These are phyloP conservation scores for Boloria selene DNA, from an alignment of 2,888 invertebrate genomes.

Conservation along the genomic window DNA sequence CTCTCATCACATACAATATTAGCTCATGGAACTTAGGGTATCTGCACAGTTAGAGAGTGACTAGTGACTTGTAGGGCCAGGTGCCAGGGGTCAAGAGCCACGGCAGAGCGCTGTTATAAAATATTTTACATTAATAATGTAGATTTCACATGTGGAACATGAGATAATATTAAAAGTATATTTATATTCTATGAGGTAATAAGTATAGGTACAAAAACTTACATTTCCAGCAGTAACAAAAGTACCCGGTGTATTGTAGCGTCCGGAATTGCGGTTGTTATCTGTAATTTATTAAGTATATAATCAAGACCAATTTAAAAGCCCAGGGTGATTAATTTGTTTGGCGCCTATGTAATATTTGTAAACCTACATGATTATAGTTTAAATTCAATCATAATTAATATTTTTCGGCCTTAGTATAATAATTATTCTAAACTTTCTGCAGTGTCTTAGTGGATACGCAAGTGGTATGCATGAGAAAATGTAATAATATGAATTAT, in stretches of 20 bases:
- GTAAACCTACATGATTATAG: no score
- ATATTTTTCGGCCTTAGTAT: no score
- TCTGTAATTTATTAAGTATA: constrained; percentile 46
- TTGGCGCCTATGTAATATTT: no score
- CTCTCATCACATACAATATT: constrained; percentile 50
- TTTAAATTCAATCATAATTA: no score
- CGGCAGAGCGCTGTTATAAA: constrained; percentile 62
- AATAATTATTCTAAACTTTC: no score
- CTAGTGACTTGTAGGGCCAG: constrained; percentile 63
- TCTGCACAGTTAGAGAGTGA: constrained; percentile 64
- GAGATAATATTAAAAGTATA: not conserved
- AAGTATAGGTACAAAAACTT: constrained; percentile 30
- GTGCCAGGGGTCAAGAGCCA: constrained; percentile 56
- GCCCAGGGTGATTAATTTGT: no score
- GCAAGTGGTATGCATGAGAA: no score
- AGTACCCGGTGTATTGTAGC: constrained; percentile 59
- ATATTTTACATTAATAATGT: constrained; percentile 38
- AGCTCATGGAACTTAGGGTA: constrained; percentile 47
- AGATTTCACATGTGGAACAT: not conserved
- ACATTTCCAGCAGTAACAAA: constrained; percentile 61
- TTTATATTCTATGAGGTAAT: not conserved
- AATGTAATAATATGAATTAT: no score
- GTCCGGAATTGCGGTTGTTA: constrained; percentile 60
- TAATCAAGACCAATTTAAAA: no score
- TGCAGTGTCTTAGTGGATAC: no score